Evolutionary conservation across 2,113 vertebrate genomes (phyloP).

Genomic region (Albula glossodonta): DNA sequence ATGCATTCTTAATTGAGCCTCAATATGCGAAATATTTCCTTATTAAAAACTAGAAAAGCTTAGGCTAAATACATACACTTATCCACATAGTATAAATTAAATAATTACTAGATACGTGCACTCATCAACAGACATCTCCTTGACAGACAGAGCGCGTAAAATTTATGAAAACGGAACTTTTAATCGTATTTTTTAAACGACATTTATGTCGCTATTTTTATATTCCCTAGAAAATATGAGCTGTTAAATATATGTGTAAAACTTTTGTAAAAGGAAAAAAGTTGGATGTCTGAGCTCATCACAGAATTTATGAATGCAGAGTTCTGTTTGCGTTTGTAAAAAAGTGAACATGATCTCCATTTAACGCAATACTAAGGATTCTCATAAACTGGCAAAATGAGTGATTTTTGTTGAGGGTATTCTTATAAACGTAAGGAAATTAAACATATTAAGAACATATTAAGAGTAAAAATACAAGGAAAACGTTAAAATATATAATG

Average conservation of each 20-base stretch:
- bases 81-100: neutral
- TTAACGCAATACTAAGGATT: neutral
- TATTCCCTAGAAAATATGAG: neutral
- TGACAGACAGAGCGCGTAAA: neutral
- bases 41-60: neutral
- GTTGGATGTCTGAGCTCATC: neutral
- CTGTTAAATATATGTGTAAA: neutral
- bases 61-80: neutral
- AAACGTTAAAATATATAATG: neutral
- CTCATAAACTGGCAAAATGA: neutral
- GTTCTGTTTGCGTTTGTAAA: neutral
- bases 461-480: no score
- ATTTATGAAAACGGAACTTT: no score
- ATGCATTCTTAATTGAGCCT: neutral
- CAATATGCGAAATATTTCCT: neutral
- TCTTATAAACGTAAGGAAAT: no score
- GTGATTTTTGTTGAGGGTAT: neutral
- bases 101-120: neutral
- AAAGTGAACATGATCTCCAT: neutral
- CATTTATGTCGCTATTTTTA: neutral
- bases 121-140: neutral
- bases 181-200: no score
- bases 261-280: neutral
- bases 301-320: neutral
- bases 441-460: no score